Conservation (phyloP, 2,888 invertebrate species). For the Iselma pallidipennis region DNA sequence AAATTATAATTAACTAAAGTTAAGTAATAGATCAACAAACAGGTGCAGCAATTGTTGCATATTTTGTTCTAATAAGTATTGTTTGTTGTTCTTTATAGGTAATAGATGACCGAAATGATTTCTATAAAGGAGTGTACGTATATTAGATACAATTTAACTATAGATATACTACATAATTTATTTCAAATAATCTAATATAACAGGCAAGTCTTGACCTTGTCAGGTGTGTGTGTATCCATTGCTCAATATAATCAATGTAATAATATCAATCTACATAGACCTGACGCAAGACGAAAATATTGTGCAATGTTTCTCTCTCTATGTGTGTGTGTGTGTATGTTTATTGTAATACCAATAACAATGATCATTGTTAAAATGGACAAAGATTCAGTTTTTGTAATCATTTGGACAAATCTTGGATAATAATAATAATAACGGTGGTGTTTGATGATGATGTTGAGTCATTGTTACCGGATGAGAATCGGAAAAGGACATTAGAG, state of each 20-base stretch:
- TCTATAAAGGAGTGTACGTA: background rate
- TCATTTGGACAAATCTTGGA: background rate
- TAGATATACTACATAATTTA: background rate
- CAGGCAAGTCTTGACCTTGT: slow-evolving; percentile 29
- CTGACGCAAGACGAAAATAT: slow-evolving; percentile 28
- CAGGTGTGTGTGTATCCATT: slow-evolving; percentile 30
- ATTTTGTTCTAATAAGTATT: background rate
- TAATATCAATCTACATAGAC: slow-evolving; percentile 28
- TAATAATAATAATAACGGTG: background rate
- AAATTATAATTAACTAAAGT: background rate
- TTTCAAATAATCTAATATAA: slow-evolving; percentile 13
- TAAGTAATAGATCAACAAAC: slow-evolving; percentile 19
- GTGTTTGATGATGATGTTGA: background rate
- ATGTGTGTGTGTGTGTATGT: slow-evolving; percentile 4
- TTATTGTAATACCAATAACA: background rate
- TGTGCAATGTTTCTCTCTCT: slow-evolving; percentile 26
- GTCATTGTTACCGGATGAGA: background rate
- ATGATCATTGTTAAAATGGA: slow-evolving; percentile 13
- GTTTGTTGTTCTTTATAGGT: no score
- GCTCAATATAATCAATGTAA: slow-evolving; percentile 31
- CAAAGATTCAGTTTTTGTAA: slow-evolving; percentile 14
- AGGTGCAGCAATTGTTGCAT: slow-evolving; percentile 25
- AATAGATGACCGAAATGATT: background rate
- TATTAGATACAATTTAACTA: background rate
- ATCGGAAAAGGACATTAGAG: background rate